Conservation (phyloP, 2,113 vertebrate species). For the Condylura cristata region DNA sequence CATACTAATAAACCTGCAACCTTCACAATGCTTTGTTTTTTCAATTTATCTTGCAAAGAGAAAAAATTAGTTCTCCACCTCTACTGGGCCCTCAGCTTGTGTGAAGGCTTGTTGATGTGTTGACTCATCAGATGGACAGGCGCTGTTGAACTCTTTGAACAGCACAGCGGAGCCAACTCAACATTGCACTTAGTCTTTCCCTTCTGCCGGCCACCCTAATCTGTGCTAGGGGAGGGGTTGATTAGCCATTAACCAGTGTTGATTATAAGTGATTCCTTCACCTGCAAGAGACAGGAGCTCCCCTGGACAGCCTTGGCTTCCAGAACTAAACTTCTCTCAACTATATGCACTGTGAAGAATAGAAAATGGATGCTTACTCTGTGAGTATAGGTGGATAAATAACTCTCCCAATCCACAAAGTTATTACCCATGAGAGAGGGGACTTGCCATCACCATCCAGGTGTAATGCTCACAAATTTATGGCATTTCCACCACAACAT, state of each 20-base stretch:
- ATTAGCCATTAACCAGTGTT: neutral
- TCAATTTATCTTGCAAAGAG: neutral
- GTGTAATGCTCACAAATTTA: neutral
- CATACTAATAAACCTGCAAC: neutral
- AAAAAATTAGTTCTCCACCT: neutral
- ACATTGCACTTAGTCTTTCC: neutral
- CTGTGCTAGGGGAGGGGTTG: neutral
- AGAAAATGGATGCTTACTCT: neutral
- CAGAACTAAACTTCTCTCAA: neutral
- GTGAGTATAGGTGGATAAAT: neutral
- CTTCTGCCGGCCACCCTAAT: neutral
- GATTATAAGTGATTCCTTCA: neutral
- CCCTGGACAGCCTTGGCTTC: neutral
- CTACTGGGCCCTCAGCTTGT: neutral
- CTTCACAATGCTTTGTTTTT: neutral
- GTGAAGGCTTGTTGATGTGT: fast-evolving
- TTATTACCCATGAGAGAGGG: neutral
- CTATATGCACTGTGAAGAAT: neutral
- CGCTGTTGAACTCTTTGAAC: neutral
- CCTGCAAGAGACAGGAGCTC: neutral
- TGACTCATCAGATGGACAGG: neutral
- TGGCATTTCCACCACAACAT: neutral
- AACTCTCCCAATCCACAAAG: neutral
- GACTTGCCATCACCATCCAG: neutral
- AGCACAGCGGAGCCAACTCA: neutral